Evolutionary conservation across 2,888 invertebrate genomes (phyloP).

Genomic region (Stenoptilia bipunctidactyla): DNA sequence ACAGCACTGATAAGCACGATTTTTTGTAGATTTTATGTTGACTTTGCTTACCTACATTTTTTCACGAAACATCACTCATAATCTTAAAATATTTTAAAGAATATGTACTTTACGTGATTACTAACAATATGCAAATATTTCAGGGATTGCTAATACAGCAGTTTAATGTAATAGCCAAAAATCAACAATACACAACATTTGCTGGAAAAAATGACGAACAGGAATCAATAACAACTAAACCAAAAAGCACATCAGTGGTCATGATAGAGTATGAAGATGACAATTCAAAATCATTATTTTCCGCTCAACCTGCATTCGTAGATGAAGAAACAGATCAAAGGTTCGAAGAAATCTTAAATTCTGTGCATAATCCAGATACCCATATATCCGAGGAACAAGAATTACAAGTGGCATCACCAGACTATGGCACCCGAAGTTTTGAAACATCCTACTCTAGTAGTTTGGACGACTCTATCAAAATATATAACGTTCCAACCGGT

Average conservation of each 20-base stretch:
- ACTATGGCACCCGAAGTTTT: constrained; percentile 26
- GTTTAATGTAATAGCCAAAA: constrained; percentile 54
- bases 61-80: no score
- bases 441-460: constrained; percentile 60
- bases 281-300: constrained; percentile 37
- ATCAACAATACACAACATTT: constrained; percentile 50
- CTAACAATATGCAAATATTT: constrained; percentile 9
- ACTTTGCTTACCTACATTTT: no score
- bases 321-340: constrained; percentile 52
- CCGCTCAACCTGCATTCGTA: constrained; percentile 40
- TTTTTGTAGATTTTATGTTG: no score
- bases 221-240: constrained; percentile 35
- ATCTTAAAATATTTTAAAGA: no score
- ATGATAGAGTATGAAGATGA: constrained; percentile 55
- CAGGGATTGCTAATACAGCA: constrained; percentile 65
- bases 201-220: constrained; percentile 30
- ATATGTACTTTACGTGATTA: no score
- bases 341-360: constrained; percentile 51
- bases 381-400: constrained; percentile 22
- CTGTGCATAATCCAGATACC: constrained; percentile 31
- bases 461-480: constrained; percentile 63
- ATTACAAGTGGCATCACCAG: constrained; percentile 36
- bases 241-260: constrained; percentile 36
- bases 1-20: no score
- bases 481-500: constrained; percentile 64